A percentile compares a stretch with the other conserved stretches of the same genome.
Conservation (phyloP, 2,113 vertebrate species). For the Cheilinus undulatus region DNA sequence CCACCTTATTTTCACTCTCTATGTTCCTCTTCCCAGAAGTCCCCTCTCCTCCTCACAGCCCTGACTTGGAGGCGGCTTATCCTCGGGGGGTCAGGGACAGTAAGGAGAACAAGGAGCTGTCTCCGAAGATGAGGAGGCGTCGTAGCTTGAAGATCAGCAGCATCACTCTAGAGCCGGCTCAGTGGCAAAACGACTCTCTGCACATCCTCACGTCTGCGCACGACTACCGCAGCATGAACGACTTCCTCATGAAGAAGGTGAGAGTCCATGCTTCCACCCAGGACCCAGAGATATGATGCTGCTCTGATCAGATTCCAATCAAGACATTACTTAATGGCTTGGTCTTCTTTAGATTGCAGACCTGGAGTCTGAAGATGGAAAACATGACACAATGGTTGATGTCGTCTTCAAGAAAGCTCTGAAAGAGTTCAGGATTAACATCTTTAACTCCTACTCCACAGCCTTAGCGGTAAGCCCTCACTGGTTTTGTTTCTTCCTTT, state of each 20-base stretch:
- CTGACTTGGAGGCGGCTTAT: constrained; percentile 81
- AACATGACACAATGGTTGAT: constrained; percentile 96
- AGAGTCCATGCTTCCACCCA: too few relatives aligned
- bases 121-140: constrained; percentile 90
- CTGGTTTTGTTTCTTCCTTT: neutral
- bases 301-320: too few relatives aligned
- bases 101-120: constrained; percentile 96
- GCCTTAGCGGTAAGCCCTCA: constrained; percentile 88
- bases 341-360: constrained; percentile 87
- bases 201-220: constrained; percentile 91
- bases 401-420: constrained; percentile 97
- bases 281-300: neutral
- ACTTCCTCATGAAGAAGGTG: constrained; percentile 98
- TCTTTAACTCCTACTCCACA: constrained; percentile 96
- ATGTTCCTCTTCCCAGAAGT: constrained; percentile 43
- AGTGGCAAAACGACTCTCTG: constrained; percentile 93
- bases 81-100: constrained; percentile 83
- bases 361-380: constrained; percentile 92
- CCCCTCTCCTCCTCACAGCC: constrained; percentile 87
- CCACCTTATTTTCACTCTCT: neutral
- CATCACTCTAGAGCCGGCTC: constrained; percentile 87
- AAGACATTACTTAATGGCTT: neutral
- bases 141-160: constrained; percentile 94
- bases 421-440: constrained; percentile 97
- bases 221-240: constrained; percentile 96